phyloP scores from a whole-genome alignment of 37 sponge, comb jelly and placozoan genomes.

The Crambe crambe region DNA sequence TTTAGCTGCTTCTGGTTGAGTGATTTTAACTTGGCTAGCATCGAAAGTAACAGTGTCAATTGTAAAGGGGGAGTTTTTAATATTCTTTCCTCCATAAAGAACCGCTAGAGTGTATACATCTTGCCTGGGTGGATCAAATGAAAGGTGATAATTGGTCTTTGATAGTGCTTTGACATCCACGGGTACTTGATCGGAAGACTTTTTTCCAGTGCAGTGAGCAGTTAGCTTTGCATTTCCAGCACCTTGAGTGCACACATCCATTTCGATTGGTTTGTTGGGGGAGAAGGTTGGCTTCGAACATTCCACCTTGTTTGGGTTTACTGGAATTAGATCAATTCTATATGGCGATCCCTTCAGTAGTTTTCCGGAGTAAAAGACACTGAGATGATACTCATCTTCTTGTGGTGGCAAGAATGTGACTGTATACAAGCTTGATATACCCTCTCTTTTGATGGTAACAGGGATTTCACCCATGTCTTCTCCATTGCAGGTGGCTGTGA shows the following conservation, averaged over 20 bases:
- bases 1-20: constrained; percentile 2
- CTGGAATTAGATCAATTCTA: constrained; percentile 52
- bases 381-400: constrained; percentile 43
- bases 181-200: constrained; percentile 19
- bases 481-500: constrained; percentile 47
- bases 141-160: constrained; percentile 28
- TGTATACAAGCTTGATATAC: not conserved
- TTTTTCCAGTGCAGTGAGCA: constrained; percentile 24
- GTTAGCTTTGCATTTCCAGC: constrained; percentile 45
- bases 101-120: constrained; percentile 62
- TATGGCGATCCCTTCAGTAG: constrained; percentile 61
- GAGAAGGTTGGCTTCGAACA: constrained; percentile 22
- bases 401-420: constrained; percentile 54
- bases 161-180: constrained; percentile 7
- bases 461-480: constrained; percentile 42
- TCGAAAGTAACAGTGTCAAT: constrained; percentile 17
- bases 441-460: constrained; percentile 5
- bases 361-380: constrained; percentile 31
- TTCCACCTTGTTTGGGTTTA: constrained; percentile 20
- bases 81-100: constrained; percentile 39
- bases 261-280: not conserved
- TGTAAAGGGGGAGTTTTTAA: constrained; percentile 60
- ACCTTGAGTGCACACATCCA: constrained; percentile 19
- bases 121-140: constrained; percentile 17
- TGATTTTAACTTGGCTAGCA: constrained; percentile 20